These are phyloP conservation scores for Drosophila miranda DNA, from an alignment of 1,140 invertebrate species.

Conservation along the genomic window DNA sequence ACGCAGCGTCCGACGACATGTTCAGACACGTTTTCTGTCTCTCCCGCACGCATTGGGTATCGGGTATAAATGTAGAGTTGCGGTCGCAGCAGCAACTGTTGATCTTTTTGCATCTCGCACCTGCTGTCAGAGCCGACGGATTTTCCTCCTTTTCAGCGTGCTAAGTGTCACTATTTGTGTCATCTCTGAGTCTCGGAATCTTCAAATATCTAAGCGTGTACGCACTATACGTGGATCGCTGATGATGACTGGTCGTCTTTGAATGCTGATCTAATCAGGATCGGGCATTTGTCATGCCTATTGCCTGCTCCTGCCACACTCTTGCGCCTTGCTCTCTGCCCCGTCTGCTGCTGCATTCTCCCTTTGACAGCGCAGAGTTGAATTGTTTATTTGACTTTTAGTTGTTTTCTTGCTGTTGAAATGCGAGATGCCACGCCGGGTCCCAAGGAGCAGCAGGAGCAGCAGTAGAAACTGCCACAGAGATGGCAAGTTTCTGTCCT, in stretches of 20 bases:
- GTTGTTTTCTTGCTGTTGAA: constrained; percentile 75
- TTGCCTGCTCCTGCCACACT: constrained; percentile 4
- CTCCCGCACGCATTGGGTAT: too few species aligned
- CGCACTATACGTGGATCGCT: constrained; percentile 42
- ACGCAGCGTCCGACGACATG: too few species aligned
- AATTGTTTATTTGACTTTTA: constrained; percentile 81
- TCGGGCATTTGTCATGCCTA: constrained; percentile 44
- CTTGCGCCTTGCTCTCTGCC: not conserved
- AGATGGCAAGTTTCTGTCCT: constrained; percentile 54
- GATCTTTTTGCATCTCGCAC: constrained; percentile 1
- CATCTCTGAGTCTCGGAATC: constrained; percentile 17
- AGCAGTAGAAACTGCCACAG: not conserved
- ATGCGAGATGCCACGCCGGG: constrained; percentile 47
- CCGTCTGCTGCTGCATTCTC: constrained; percentile 23
- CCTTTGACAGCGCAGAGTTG: constrained; percentile 77
- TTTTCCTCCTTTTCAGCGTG: not conserved
- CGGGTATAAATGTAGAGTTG: too few species aligned
- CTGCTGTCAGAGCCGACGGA: constrained; percentile 5
- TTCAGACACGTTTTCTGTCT: too few species aligned
- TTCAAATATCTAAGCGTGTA: constrained; percentile 39
- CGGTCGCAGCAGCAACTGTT: too few species aligned
- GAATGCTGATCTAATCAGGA: constrained; percentile 33
- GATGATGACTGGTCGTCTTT: constrained; percentile 37
- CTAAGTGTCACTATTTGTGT: constrained; percentile 6
- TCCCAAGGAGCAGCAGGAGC: constrained; percentile 38